Evolutionary conservation across 2,888 invertebrate species (phyloP).

Genomic region (Eupeodes luniger): DNA sequence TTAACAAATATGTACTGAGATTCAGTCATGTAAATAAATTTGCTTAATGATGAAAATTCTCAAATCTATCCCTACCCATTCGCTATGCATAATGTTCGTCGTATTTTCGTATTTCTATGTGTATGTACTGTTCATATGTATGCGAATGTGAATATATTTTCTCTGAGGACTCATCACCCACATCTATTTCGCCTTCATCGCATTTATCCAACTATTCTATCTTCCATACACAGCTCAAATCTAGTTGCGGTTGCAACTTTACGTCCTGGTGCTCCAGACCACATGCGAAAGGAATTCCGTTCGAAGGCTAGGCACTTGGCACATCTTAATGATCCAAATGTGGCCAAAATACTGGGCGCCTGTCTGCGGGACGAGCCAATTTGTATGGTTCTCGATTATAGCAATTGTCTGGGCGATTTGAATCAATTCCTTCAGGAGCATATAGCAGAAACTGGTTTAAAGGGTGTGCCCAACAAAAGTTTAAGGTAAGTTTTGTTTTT

Average conservation of each 20-base stretch:
- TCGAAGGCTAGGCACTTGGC: constrained; percentile 89
- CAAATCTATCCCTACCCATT: constrained; percentile 34
- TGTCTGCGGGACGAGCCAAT: constrained; percentile 90
- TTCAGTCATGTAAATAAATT: constrained; percentile 76
- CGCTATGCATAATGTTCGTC: neutral
- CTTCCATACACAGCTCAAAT: constrained; percentile 81
- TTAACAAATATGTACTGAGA: constrained; percentile 75
- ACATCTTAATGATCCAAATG: constrained; percentile 89
- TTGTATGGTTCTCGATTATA: constrained; percentile 90
- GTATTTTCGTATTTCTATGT: neutral
- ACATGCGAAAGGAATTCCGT: constrained; percentile 88
- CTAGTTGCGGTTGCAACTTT: constrained; percentile 91
- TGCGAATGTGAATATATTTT: neutral
- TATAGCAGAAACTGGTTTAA: constrained; percentile 89
- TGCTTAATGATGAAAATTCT: constrained; percentile 75
- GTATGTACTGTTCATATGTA: neutral
- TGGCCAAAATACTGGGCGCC: constrained; percentile 90
- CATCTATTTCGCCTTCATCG: constrained; percentile 5
- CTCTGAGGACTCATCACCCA: constrained; percentile 44
- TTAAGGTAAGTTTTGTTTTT: constrained; percentile 86
- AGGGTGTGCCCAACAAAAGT: constrained; percentile 87
- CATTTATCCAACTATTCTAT: constrained; percentile 25
- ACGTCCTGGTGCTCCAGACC: constrained; percentile 86
- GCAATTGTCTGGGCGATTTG: constrained; percentile 89
- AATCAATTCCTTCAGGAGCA: constrained; percentile 93